These are phyloP conservation scores for Anolis apletophallus DNA, from an alignment of 2,797 vertebrate species.

Conservation along the genomic window DNA sequence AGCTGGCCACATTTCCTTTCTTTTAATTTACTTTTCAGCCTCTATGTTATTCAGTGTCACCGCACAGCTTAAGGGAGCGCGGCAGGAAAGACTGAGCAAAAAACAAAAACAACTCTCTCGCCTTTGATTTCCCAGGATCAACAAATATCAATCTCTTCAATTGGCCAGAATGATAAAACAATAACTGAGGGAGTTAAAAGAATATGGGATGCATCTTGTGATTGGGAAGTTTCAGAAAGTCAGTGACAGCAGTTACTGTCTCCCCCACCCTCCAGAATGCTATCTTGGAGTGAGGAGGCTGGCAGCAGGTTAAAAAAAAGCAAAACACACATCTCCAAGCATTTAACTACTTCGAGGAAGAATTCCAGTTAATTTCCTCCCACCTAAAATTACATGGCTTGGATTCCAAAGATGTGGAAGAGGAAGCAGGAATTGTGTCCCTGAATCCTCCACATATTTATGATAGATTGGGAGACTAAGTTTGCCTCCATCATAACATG, in stretches of 20 bases:
- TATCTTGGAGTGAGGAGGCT: background rate
- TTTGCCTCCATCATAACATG: background rate
- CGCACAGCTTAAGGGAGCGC: constrained; percentile 31
- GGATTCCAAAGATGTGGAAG: background rate
- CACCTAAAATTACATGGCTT: background rate
- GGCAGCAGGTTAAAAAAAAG: background rate
- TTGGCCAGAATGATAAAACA: constrained; percentile 47
- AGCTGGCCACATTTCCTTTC: constrained; percentile 34
- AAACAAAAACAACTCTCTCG: constrained; percentile 25
- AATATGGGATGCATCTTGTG: background rate
- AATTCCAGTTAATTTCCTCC: background rate
- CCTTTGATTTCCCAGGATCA: constrained; percentile 27
- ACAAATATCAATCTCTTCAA: constrained; percentile 57
- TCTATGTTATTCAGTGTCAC: constrained; percentile 37
- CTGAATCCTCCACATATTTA: background rate
- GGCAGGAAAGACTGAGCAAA: constrained; percentile 49
- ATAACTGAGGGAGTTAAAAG: constrained; percentile 53
- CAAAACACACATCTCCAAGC: too few relatives aligned
- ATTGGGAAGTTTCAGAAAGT: constrained; percentile 24
- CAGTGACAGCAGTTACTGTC: background rate
- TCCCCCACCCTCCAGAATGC: background rate
- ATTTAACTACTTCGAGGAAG: background rate
- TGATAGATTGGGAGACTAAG: background rate
- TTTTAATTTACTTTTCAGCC: constrained; percentile 54
- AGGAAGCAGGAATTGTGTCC: background rate